Conservation (phyloP, 2,113 vertebrate species). For the Hypocryptadius cinnamomeus region DNA sequence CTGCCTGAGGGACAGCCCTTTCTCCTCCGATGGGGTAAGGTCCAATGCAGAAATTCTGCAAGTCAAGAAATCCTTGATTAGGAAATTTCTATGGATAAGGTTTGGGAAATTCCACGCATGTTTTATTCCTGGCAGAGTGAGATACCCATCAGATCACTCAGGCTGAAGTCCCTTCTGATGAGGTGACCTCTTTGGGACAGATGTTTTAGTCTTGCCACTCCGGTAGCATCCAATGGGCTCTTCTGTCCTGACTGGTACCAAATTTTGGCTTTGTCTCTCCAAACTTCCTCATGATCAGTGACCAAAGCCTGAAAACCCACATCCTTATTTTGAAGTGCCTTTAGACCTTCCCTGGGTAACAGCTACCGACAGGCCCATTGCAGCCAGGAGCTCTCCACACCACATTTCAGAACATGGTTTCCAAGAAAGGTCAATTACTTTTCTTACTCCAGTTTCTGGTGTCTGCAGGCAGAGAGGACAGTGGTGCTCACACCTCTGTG, state of each 20-base stretch:
- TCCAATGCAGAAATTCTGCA: background rate
- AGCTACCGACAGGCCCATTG: accelerated
- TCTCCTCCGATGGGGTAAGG: accelerated
- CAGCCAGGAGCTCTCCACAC: background rate
- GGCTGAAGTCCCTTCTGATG: background rate
- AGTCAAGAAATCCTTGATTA: background rate
- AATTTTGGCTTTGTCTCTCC: background rate
- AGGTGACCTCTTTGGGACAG: background rate
- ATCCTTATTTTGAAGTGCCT: background rate
- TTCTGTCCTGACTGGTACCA: background rate
- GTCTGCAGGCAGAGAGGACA: background rate
- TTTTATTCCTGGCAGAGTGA: background rate
- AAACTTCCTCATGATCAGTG: background rate
- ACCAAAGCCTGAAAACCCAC: background rate
- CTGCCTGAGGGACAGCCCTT: background rate
- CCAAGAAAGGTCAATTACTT: background rate
- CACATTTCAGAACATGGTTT: background rate
- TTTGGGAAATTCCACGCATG: background rate
- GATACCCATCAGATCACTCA: background rate
- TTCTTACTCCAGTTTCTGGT: background rate
- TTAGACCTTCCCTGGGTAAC: background rate
- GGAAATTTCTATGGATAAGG: background rate
- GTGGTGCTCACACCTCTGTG: background rate
- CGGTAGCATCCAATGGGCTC: accelerated
- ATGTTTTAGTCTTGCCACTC: background rate